These are phyloP conservation scores for Platichthys stellatus DNA, from an alignment of 2,113 vertebrate genomes.

Conservation along the genomic window DNA sequence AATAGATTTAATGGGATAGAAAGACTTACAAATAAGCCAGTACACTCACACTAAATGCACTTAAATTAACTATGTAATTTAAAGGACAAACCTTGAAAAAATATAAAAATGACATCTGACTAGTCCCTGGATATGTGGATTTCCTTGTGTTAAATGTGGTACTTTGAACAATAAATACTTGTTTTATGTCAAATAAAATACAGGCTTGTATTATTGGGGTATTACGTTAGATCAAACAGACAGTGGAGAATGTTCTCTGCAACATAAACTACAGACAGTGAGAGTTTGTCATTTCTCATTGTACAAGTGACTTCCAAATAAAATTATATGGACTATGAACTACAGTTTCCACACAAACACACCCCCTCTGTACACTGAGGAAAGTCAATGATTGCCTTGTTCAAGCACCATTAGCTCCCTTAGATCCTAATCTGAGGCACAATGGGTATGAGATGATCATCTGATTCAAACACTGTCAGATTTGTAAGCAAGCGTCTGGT, in stretches of 20 bases:
- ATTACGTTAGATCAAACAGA: slow-evolving; percentile 5
- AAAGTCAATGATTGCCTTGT: slow-evolving; percentile 21
- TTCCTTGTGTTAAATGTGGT: neutral
- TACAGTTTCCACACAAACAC: slow-evolving; percentile 31
- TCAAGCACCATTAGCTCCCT: slow-evolving; percentile 34
- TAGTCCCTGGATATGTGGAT: neutral
- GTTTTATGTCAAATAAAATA: neutral
- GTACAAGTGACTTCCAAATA: slow-evolving; percentile 8
- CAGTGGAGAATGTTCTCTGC: neutral
- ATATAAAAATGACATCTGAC: neutral
- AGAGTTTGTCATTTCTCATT: slow-evolving; percentile 14
- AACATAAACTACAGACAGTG: neutral
- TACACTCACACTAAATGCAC: neutral
- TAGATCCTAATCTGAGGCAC: slow-evolving; percentile 46
- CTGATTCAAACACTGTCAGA: slow-evolving; percentile 39
- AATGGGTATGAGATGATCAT: slow-evolving; percentile 42
- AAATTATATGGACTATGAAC: slow-evolving; percentile 62
- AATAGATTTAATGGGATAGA: neutral
- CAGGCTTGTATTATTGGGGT: slow-evolving; percentile 3
- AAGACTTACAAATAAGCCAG: no score
- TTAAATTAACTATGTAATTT: neutral
- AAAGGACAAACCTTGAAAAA: neutral
- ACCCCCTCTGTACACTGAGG: slow-evolving; percentile 30
- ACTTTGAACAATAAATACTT: slow-evolving; percentile 6
- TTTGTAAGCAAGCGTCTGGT: slow-evolving; percentile 52